These are phyloP conservation scores for Kryptolebias ocellatus DNA, from an alignment of 2,797 vertebrate genomes.

Conservation along the genomic window DNA sequence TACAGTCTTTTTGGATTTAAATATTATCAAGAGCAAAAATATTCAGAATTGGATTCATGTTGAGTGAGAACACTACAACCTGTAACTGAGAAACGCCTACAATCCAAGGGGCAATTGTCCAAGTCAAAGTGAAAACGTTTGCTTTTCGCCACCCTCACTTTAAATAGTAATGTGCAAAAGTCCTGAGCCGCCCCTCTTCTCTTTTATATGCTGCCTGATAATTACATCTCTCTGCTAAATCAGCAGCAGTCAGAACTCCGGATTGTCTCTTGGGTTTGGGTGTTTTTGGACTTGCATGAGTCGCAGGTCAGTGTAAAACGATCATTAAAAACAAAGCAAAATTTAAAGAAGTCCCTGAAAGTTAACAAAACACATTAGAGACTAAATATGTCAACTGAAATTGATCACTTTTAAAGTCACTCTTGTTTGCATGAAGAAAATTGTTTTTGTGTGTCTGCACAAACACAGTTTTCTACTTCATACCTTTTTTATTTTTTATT, in stretches of 20 bases:
- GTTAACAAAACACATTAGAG: too few species aligned
- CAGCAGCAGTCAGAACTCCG: not conserved
- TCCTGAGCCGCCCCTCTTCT: not conserved
- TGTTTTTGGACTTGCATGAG: not conserved
- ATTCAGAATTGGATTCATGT: not conserved
- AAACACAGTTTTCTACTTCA: too few species aligned
- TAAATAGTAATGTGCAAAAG: not conserved
- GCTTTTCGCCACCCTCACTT: not conserved
- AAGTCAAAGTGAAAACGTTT: slow-evolving; percentile 5
- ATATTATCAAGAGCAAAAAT: not conserved
- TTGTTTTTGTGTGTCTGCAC: too few species aligned
- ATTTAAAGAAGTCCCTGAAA: too few species aligned
- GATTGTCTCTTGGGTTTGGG: not conserved
- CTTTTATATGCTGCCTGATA: not conserved
- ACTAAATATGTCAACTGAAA: too few species aligned
- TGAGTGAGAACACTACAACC: slow-evolving; percentile 5
- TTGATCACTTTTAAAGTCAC: too few species aligned
- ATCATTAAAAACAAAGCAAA: not conserved
- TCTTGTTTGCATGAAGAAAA: too few species aligned
- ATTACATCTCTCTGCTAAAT: not conserved
- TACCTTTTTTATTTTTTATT: too few species aligned
- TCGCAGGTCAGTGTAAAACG: not conserved
- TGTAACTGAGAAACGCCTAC: slow-evolving; percentile 4
- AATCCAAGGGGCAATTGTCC: slow-evolving; percentile 1
- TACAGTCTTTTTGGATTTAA: not conserved